Conservation (phyloP, 2,797 vertebrate genomes). For the Serranus cabrilla region DNA sequence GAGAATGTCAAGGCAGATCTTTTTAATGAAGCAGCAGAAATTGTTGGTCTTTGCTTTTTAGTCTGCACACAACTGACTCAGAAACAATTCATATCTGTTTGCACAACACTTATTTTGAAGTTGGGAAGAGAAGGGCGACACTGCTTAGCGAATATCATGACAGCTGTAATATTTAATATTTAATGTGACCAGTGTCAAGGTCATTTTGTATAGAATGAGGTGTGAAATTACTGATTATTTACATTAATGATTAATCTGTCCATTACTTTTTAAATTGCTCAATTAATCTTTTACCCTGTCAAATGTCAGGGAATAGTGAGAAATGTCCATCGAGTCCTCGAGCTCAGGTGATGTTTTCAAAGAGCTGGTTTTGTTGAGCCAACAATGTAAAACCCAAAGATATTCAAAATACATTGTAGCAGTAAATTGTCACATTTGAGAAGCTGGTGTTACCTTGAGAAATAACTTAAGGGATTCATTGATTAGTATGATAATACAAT, state of each 20-base stretch:
- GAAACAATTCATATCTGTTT: conserved; percentile 22
- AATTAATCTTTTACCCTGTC: conserved; percentile 21
- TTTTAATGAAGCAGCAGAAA: conserved; percentile 41
- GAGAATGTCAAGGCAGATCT: conserved; percentile 58
- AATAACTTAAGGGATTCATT: not conserved
- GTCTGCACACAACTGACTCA: conserved; percentile 19
- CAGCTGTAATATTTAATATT: conserved; percentile 23
- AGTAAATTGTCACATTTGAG: not conserved
- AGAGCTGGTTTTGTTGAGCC: not conserved
- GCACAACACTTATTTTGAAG: not conserved
- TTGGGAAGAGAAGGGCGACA: not conserved
- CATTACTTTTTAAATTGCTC: conserved; percentile 27
- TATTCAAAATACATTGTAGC: not conserved
- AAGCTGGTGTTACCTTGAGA: not conserved
- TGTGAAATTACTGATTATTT: conserved; percentile 7
- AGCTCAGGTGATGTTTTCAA: not conserved
- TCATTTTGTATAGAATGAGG: not conserved
- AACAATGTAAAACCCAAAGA: not conserved
- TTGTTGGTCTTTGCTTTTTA: conserved; percentile 27
- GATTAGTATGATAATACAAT: not conserved
- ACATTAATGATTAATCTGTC: conserved; percentile 32
- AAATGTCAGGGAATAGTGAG: not conserved
- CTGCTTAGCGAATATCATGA: not conserved
- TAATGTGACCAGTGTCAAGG: conserved; percentile 24
- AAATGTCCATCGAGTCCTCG: not conserved